Base-by-base conservation (phyloP, 1,140 invertebrate species). In the Metopolophium dirhodum region DNA sequence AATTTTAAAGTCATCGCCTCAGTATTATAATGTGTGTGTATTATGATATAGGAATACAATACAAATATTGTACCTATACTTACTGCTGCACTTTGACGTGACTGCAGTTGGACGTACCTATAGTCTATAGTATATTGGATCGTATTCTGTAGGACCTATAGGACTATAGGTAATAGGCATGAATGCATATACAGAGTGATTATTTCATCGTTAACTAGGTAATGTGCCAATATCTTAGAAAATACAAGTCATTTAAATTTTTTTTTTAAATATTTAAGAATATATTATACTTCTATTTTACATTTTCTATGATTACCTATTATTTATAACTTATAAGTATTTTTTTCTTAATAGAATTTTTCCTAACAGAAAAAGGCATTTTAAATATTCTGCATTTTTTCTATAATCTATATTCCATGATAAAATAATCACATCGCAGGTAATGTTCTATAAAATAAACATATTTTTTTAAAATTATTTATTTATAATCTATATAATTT, bases 1-100 rank as follows among this genome's bases (percentile, higher is more conserved):
- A 90, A 45, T 61, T 90, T 41, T 51, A 54, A 88, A 88, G n/a
- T 89, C 87, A 45, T 61, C 57, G 57, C 57, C 30, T 61, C 30
- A 61, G 57, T 61, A 51, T 51, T 18, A 18, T 47, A 47, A 9
- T 47, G 45, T 51, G 49, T 61, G 57, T 61, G 26, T 61, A 61
- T 61, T 61, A 61, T 30, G 20, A 82, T 82, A 82, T 82, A 82
- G 35, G 35, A 35, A 37, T 82, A 82, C 35, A 82, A 82, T 82
- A 61, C 57, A 82, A 82, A n/a, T 37, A 37, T 82, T 82, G 37
- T 45, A 41, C 30, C 30, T 77, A 77, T 77, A 68, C 61, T n/a
- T 20, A 35, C 22, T 83, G 22, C 37, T 30, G 30, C 26, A 88
- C 47, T 35, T 49, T 49, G 86, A 47, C 30, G 86, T 88, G n/a